These are phyloP conservation scores for Platynereis dumerilii DNA, from an alignment of 2,888 invertebrate genomes.

Conservation along the genomic window DNA sequence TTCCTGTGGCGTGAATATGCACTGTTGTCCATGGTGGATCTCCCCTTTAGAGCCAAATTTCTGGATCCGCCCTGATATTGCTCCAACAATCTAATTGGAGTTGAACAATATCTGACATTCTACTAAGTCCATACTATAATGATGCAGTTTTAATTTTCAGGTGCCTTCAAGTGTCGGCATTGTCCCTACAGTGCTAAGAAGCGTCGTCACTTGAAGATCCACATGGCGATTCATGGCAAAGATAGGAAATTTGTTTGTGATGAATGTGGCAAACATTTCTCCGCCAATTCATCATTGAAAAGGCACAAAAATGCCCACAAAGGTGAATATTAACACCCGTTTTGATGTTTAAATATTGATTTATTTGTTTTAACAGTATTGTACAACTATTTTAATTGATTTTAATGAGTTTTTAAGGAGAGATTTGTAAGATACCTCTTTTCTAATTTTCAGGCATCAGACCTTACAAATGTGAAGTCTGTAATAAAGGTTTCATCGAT, in stretches of 20 bases:
- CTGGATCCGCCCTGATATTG: too few relatives aligned
- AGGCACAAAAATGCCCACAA: conserved; percentile 29
- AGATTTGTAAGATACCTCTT: too few relatives aligned
- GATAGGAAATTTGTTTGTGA: conserved; percentile 23
- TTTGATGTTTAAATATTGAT: neutral
- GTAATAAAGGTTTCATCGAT: conserved; percentile 29
- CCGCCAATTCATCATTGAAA: conserved; percentile 31
- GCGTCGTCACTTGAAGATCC: conserved; percentile 14
- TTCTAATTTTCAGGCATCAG: conserved; percentile 23
- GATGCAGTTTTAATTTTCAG: too few relatives aligned
- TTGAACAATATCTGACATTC: too few relatives aligned
- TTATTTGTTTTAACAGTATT: too few relatives aligned
- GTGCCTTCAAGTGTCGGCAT: conserved; percentile 13
- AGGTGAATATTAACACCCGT: conserved; percentile 24
- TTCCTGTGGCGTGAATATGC: too few relatives aligned
- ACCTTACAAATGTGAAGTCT: conserved; percentile 27
- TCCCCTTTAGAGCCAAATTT: too few relatives aligned
- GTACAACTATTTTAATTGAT: too few relatives aligned
- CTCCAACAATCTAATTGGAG: too few relatives aligned
- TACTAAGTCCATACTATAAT: too few relatives aligned
- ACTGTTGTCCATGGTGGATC: too few relatives aligned
- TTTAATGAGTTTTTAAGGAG: too few relatives aligned
- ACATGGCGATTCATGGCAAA: conserved; percentile 18
- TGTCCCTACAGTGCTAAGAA: conserved; percentile 18
- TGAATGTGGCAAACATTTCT: conserved; percentile 29